A percentile compares a stretch with the other conserved stretches of the same genome.
phyloP scores from a whole-genome alignment of 37 sponge, comb jelly and placozoan species.

The Diacarnus erythraeanus region DNA sequence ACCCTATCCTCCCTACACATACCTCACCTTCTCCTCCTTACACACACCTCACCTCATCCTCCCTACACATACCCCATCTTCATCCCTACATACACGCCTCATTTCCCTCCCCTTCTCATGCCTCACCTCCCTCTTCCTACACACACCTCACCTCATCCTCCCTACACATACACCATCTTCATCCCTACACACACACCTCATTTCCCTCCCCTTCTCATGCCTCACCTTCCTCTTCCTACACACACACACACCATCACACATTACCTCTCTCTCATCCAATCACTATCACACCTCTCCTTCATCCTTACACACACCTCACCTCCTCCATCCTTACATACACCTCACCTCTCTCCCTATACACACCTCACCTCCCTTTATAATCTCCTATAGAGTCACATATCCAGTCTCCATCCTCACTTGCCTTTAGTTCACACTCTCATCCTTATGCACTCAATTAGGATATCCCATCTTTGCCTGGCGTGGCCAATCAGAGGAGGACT shows the following conservation, averaged over 20 bases:
- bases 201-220: background rate
- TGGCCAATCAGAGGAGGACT: constrained; percentile 76
- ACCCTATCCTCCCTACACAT: too few relatives aligned
- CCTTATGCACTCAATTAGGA: constrained; percentile 18
- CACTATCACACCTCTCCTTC: background rate
- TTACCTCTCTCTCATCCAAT: background rate
- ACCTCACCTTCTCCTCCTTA: too few relatives aligned
- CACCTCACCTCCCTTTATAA: too few relatives aligned
- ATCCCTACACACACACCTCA: too few relatives aligned
- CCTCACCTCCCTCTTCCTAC: too few relatives aligned
- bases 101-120: too few relatives aligned
- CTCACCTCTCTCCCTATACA: too few relatives aligned
- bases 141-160: too few relatives aligned
- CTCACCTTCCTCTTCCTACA: constrained; percentile 9
- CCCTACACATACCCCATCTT: background rate
- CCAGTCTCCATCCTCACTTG: background rate
- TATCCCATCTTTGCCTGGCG: constrained; percentile 85
- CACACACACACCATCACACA: background rate
- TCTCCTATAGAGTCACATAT: background rate
- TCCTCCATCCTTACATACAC: too few relatives aligned
- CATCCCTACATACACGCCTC: background rate
- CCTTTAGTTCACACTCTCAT: background rate
- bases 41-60: too few relatives aligned
- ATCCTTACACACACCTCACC: too few relatives aligned
- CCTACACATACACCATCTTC: too few relatives aligned